Base-by-base conservation (phyloP, 1,140 invertebrate genomes). In the Caenorhabditis tropicalis region DNA sequence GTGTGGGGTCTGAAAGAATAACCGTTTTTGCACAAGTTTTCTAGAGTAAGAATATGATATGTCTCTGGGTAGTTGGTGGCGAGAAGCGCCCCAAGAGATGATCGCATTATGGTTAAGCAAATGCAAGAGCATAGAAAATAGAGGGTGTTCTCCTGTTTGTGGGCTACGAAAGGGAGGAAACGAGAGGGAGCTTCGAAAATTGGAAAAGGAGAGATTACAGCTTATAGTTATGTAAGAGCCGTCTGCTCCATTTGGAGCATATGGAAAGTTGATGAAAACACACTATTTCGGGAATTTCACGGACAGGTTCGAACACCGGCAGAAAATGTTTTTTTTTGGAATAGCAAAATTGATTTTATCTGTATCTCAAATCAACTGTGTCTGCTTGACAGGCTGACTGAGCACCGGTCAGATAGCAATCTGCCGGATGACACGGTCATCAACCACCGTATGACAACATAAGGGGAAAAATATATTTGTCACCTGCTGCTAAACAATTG, bases 1-100 rank as follows among this genome's bases (percentile, higher is more conserved):
- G 65, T 43, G 43, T 74, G 65, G 9, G 65, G 65, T 74, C 65
- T 74, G 36, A 39, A 74, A 74, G 15, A 58, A 58, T 58, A n/a
- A n/a, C n/a, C n/a, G n/a, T n/a, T n/a, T n/a, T n/a, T n/a, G n/a
- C n/a, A 43, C 36, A 43, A 43, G 6, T 12, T 12, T 5, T 16
- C n/a, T 19, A 19, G 21, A 65, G 58, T 16, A 16, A 2, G 21
- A 56, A 10, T 12, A 2, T 24, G 53, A 1, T 9, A 27, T 6
- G 7, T 56, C 53, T 12, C 12, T 21, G 21, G 65, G n/a, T 36
- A 19, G 36, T n/a, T 7, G 10, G 7, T 3, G n/a, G n/a, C 5
- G 60, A 36, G 7, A 10, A 70, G 60, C 3, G 19, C 36, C 36
- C 36, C 65, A 74, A 24, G 27, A 24, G 65, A 74, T 74, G 65